Evolutionary conservation across 1,140 invertebrate genomes (phyloP).

Genomic region (Drosophila rhopaloa): DNA sequence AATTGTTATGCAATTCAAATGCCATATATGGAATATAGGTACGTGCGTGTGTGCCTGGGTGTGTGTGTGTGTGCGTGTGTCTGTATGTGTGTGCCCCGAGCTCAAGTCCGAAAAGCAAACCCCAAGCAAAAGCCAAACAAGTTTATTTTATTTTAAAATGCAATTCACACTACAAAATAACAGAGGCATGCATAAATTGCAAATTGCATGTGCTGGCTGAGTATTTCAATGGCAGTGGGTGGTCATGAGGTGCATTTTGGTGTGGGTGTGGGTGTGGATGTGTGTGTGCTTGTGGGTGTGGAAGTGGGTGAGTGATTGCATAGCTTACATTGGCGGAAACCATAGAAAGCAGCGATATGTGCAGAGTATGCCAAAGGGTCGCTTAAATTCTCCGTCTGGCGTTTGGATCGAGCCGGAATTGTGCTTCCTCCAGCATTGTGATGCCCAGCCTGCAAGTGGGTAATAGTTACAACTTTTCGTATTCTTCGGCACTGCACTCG

Average conservation of each 20-base stretch:
- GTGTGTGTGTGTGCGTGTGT: neutral
- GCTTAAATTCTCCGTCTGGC: constrained; percentile 82
- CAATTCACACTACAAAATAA: constrained; percentile 74
- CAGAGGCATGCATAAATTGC: constrained; percentile 67
- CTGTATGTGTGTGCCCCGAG: neutral
- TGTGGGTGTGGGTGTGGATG: constrained; percentile 1
- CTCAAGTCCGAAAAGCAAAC: constrained; percentile 35
- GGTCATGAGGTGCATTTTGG: neutral
- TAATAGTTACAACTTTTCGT: neutral
- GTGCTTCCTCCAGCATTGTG: constrained; percentile 82
- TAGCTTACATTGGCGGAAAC: constrained; percentile 84
- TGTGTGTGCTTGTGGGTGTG: neutral
- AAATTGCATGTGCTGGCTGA: constrained; percentile 35
- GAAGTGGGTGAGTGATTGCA: constrained; percentile 42
- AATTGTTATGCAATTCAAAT: constrained; percentile 77
- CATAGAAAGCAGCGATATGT: constrained; percentile 83
- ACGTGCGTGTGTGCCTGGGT: too few species aligned
- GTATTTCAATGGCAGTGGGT: constrained; percentile 29
- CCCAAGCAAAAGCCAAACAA: constrained; percentile 37
- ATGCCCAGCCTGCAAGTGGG: constrained; percentile 66
- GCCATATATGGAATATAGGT: neutral
- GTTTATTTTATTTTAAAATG: constrained; percentile 78
- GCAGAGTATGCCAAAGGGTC: constrained; percentile 82
- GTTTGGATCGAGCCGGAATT: constrained; percentile 81
- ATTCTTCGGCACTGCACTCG: too few species aligned